A percentile compares a stretch with the other conserved stretches of the same genome.
Evolutionary conservation across 2,888 invertebrate species (phyloP).

Genomic region (Heliothis peltigera): DNA sequence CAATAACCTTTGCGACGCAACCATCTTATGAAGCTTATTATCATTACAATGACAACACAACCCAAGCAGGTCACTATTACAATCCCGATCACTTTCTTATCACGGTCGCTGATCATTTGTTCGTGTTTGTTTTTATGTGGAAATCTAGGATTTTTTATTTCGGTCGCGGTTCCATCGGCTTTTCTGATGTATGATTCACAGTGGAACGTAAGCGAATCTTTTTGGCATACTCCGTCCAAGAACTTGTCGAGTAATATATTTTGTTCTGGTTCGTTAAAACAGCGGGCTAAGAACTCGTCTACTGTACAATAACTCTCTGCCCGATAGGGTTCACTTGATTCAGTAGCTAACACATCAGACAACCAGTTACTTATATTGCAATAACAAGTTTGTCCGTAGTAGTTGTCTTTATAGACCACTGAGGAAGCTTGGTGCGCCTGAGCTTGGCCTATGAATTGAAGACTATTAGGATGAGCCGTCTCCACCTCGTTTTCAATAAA

Average conservation of each 20-base stretch:
- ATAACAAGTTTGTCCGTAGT: constrained; percentile 91
- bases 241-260: constrained; percentile 91
- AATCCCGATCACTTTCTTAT: constrained; percentile 85
- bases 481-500: constrained; percentile 86
- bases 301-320: constrained; percentile 91
- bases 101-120: constrained; percentile 71
- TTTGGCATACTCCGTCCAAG: constrained; percentile 90
- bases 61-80: constrained; percentile 88
- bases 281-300: constrained; percentile 89
- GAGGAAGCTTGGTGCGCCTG: constrained; percentile 79
- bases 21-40: constrained; percentile 90
- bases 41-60: constrained; percentile 87
- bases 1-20: constrained; percentile 90
- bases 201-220: constrained; percentile 81
- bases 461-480: constrained; percentile 83
- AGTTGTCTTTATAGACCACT: constrained; percentile 90
- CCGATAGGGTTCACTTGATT: constrained; percentile 81
- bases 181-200: constrained; percentile 89
- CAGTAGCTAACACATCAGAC: constrained; percentile 80
- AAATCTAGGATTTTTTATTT: constrained; percentile 85
- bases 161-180: constrained; percentile 68
- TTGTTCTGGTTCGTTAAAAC: constrained; percentile 91
- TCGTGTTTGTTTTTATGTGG: constrained; percentile 77
- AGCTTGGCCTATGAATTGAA: constrained; percentile 90
- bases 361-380: constrained; percentile 91